Conservation (phyloP, 2,113 vertebrate genomes). For the Calyptomena viridis region DNA sequence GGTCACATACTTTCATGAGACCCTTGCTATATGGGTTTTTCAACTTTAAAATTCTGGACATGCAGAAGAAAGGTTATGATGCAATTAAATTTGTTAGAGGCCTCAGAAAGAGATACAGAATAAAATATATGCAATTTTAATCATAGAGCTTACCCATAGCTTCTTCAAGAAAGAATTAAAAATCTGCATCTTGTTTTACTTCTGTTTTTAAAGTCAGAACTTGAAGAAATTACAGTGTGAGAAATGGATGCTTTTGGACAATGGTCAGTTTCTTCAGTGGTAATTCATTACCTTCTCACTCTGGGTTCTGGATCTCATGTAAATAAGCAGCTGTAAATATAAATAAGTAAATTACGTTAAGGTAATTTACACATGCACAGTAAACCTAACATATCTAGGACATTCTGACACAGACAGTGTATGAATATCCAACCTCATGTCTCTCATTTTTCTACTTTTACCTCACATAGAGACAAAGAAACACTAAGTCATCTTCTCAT, state of each 20-base stretch:
- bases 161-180: neutral
- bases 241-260: neutral
- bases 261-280: neutral
- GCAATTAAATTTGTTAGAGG: neutral
- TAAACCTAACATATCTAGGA: neutral
- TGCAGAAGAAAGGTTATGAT: neutral
- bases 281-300: neutral
- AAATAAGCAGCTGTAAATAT: neutral
- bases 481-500: neutral
- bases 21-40: neutral
- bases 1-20: neutral
- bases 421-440: neutral
- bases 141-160: neutral
- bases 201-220: neutral
- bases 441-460: neutral
- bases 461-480: neutral
- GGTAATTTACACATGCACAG: neutral
- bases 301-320: neutral
- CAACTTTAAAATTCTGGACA: neutral
- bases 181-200: neutral
- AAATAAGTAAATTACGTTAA: too few species aligned
- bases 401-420: neutral
- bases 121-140: neutral
- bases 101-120: neutral
- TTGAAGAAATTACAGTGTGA: neutral